A percentile compares a stretch with the other conserved stretches of the same genome.
Evolutionary conservation across 2,113 vertebrate species (phyloP).

Genomic region (Nannobrachium achirus): DNA sequence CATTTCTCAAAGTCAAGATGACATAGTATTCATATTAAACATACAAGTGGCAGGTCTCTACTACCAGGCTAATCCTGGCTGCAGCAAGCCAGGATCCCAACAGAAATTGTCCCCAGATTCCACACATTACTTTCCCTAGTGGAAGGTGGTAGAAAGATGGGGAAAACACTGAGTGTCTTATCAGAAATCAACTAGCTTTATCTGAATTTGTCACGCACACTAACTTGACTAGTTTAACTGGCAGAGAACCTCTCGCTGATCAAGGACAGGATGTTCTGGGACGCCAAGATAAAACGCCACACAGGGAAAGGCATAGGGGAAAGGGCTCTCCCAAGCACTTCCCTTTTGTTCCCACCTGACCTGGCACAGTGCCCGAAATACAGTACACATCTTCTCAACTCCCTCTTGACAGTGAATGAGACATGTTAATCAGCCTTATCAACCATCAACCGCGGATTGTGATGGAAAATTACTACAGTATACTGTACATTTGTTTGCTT

Average conservation of each 20-base stretch:
- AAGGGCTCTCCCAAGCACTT: constrained; percentile 63
- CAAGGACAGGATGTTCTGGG: constrained; percentile 75
- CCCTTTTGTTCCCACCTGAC: constrained; percentile 66
- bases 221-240: constrained; percentile 45
- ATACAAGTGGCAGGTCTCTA: not conserved
- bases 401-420: constrained; percentile 4
- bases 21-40: constrained; percentile 11
- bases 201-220: constrained; percentile 67
- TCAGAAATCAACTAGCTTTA: constrained; percentile 60
- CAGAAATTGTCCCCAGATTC: constrained; percentile 33
- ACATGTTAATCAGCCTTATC: constrained; percentile 5
- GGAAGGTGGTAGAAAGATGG: not conserved
- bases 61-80: too few species aligned
- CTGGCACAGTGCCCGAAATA: constrained; percentile 49
- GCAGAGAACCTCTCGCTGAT: constrained; percentile 51
- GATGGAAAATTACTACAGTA: not conserved
- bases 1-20: constrained; percentile 14
- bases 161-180: constrained; percentile 18
- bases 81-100: not conserved
- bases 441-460: not conserved
- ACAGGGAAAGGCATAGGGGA: too few species aligned
- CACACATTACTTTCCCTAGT: constrained; percentile 27
- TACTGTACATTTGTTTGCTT: not conserved
- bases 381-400: constrained; percentile 23
- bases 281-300: constrained; percentile 63